Evolutionary conservation across 2,888 invertebrate genomes (phyloP), one percentile per base, ranked within the genome.

Genomic region (Rotaria sp.): DNA sequence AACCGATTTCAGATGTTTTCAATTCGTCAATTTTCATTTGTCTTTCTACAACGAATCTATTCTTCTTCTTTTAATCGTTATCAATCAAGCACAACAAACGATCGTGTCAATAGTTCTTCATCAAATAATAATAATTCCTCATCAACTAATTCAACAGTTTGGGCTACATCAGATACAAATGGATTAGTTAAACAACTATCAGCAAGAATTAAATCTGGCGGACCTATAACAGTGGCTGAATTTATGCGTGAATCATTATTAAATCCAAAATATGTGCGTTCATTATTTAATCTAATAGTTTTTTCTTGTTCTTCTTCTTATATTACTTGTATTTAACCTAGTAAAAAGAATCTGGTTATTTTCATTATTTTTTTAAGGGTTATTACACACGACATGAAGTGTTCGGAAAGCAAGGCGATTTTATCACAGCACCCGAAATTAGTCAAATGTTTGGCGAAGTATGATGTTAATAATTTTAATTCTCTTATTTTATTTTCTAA

Each of bases 391-490:
- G 88, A 55, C 94, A 93, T 88, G 95, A 97, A 92, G 95, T 96
- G 2, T 95, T 98, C 91, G 97, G 98, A 0, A 92, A 93, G 85
- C 91, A 93, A 18, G 99, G 98, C 0, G 98, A 99, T 91, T 99
- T 98, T 89, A 94, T 95, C 87, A 99, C 99, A 10, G 97, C 98
- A 0, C 99, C 99, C 10, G 99, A 99, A 93, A 94, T 99, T 86
- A 94, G 94, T 88, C 97, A 97, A 91, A 93, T 99, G 89, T 99
- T 99, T 93, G 98, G 98, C 86, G 99, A 99, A 93, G 94, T 95
- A 91, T 5, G 67, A 67, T 84, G 87, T 85, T 84, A 21, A 52
- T 38, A 41, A 48, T 74, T 52, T 52, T 52, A 59, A n/a, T 59
- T 84, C 84, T 80, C 80, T 87, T 67, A 87, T 75, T 57, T n/a